Conservation (phyloP, 2,797 vertebrate species). For the Octomys mimax region DNA sequence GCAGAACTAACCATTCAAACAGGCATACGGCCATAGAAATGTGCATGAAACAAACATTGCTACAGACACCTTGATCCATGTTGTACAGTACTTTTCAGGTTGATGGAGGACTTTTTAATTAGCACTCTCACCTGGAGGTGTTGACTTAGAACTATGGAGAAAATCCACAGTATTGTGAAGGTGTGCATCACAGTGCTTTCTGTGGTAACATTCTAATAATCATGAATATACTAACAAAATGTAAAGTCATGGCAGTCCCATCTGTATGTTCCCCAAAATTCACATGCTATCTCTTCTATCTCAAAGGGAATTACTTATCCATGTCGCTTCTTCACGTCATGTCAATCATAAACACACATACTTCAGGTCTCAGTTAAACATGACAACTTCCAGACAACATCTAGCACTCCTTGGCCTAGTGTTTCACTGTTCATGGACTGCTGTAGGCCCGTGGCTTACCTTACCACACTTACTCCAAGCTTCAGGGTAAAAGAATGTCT, state of each 20-base stretch:
- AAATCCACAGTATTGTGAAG: not conserved
- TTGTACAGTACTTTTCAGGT: not conserved
- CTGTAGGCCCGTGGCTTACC: not conserved
- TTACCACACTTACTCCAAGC: not conserved
- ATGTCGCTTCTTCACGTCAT: too few relatives aligned
- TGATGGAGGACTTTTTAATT: not conserved
- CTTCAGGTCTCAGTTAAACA: too few relatives aligned
- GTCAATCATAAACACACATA: too few relatives aligned
- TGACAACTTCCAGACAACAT: too few relatives aligned
- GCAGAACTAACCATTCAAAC: not conserved
- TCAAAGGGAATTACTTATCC: too few relatives aligned
- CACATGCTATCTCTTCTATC: not conserved
- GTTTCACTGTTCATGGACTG: too few relatives aligned
- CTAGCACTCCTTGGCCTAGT: too few relatives aligned
- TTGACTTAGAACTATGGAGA: not conserved
- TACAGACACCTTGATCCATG: not conserved
- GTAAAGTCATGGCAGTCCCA: not conserved
- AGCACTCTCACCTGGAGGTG: not conserved
- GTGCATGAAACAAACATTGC: not conserved
- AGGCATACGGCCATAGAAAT: not conserved
- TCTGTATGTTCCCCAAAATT: not conserved
- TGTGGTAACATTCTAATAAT: not conserved
- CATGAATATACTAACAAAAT: not conserved
- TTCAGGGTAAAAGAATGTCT: not conserved
- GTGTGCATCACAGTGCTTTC: not conserved